These are phyloP conservation scores for Madoqua kirkii DNA, from an alignment of 2,113 vertebrate genomes.

Conservation along the genomic window DNA sequence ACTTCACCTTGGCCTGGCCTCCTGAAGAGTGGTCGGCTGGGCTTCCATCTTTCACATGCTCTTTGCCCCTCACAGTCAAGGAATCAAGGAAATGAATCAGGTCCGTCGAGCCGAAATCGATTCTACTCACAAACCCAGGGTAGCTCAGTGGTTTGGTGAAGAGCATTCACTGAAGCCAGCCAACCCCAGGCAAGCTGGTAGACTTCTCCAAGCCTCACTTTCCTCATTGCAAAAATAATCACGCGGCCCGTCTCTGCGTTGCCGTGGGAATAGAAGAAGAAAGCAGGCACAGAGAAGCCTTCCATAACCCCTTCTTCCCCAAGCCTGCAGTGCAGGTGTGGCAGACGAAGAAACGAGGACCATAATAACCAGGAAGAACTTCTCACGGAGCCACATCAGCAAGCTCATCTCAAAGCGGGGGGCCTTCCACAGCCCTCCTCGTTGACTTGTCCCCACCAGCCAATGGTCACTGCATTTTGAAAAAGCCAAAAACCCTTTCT, in stretches of 20 bases:
- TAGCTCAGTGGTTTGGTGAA: not conserved
- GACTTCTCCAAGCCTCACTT: not conserved
- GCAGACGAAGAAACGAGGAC: not conserved
- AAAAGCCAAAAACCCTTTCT: not conserved
- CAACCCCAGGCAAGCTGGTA: not conserved
- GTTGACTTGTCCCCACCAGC: not conserved
- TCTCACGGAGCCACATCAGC: not conserved
- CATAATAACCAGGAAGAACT: not conserved
- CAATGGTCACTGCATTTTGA: not conserved
- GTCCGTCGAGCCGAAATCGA: not conserved
- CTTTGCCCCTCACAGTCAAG: not conserved
- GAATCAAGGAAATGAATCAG: not conserved
- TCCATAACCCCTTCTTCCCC: not conserved
- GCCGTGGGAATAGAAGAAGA: not conserved
- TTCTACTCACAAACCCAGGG: not conserved
- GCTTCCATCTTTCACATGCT: not conserved
- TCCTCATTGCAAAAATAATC: not conserved
- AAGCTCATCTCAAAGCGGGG: not conserved
- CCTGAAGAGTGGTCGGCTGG: not conserved
- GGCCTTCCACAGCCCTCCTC: not conserved
- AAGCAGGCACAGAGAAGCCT: not conserved
- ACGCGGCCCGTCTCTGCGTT: too few relatives aligned
- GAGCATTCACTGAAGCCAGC: not conserved
- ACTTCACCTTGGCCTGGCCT: not conserved
- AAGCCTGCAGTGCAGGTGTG: not conserved